Evolutionary conservation across 2,797 vertebrate genomes (phyloP), one percentile per base, ranked within the genome.

Genomic region (Acomys russatus): DNA sequence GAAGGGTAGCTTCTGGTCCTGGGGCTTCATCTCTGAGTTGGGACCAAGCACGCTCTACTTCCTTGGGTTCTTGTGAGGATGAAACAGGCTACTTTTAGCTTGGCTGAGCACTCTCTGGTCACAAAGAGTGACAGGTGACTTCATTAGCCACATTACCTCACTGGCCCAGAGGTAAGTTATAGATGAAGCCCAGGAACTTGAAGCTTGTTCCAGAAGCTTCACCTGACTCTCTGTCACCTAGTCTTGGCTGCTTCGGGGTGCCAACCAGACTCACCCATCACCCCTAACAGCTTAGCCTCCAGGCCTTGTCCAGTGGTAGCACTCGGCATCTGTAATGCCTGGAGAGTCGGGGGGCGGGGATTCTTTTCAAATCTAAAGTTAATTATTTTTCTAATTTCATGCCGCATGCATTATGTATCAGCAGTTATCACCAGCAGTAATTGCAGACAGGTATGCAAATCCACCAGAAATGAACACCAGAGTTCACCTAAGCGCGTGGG

Each of bases 361-460:
- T 77, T 73, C 90, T 95, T 95, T 83, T 82, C 85, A 97, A 96
- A 78, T 90, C 96, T 71, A 63, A 91, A 97, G 95, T 97, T 97
- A 98, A 98, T 97, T 97, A 96, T 97, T 98, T 97, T 97, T 91
- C 96, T 97, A 93, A 97, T 98, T 98, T 97, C 95, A 82, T 93
- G 96, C 95, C 10, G 38, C 95, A 97, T 98, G 96, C 93, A 98
- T 98, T 97, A 98, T 98, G 97, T 97, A 98, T 97, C 95, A 95
- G 92, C 51, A 70, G 96, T 96, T 97, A 96, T 97, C 95, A 77
- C 93, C 25, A 73, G 79, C 17, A 3, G 93, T 97, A 96, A 97
- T 97, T 96, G 96, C 94, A 95, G 94, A 94, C 98, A 97, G 97
- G 96, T 97, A 97, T 97, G 98, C 93, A 98, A 98, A 98, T 98